Base-by-base conservation (phyloP, 2,888 invertebrate species). In the Thalpophila matura region DNA sequence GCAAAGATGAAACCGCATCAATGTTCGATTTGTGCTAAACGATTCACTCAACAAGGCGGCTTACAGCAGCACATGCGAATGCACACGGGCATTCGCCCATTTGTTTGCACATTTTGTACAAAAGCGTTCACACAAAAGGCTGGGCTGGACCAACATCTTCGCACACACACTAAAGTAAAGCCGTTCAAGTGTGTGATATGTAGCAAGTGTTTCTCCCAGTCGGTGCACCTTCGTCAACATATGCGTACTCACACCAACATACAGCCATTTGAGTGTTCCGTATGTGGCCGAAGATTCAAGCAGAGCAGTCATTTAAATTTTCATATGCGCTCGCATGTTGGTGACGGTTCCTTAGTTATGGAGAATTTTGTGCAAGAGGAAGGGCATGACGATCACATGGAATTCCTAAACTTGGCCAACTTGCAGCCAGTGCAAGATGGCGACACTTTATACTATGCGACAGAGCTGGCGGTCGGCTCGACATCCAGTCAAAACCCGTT, bases 201-300 rank as follows among this genome's bases (percentile, higher is more conserved):
- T 66, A 86, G 84, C 63, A 94, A 94, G 64, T 89, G 91, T 45
- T 95, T 95, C 73, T 94, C 95, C 0, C 95, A 95, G 59, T 94
- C 95, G 0, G 94, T 95, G 1, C 95, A 95, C 62, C 83, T 95
- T 31, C 84, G 91, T 1, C 95, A 95, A 74, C 95, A 95, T 76
- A 95, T 95, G 95, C 85, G 95, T 0, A 94, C 94, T 0, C 95
- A 95, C 69, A 95, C 95, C 0, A 95, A 94, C 70, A 94, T 95
- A 45, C 95, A 95, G 67, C 95, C 95, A 0, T 95, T 95, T 67
- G 90, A 89, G 72, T 95, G 95, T 69, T 83, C 88, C 0, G 79
- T 91, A 0, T 95, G 95, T 56, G 87, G 89, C 1, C 85, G 91
- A 29, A 83, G 92, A 37, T 95, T 95, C 56, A 95, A 95, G 55